These are phyloP conservation scores for Ciona savignyi DNA, from an alignment of 23 tunicate genomes.

Conservation along the genomic window DNA sequence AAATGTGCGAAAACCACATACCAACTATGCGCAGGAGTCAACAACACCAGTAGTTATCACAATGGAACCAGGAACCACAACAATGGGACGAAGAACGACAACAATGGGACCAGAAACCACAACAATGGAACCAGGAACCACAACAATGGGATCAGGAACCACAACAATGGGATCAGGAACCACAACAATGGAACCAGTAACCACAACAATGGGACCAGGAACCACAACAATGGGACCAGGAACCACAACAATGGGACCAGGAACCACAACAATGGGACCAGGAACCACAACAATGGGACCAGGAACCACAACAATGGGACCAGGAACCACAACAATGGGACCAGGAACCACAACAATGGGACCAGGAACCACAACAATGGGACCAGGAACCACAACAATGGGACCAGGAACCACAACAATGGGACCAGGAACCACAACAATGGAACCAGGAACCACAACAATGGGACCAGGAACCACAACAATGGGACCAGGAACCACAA, in stretches of 20 bases:
- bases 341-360: constrained; percentile 13
- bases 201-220: constrained; percentile 23
- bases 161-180: constrained; percentile 15
- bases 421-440: not conserved
- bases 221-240: constrained; percentile 6
- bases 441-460: constrained; percentile 20
- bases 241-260: constrained; percentile 9
- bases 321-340: constrained; percentile 8
- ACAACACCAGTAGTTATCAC: constrained; percentile 16
- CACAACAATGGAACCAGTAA: constrained; percentile 8
- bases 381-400: not conserved
- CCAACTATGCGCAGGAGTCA: too few relatives aligned
- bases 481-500: constrained; percentile 4
- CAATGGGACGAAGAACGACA: constrained; percentile 5
- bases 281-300: not conserved
- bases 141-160: constrained; percentile 23
- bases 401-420: constrained; percentile 10
- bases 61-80: constrained; percentile 8
- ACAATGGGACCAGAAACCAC: constrained; percentile 6
- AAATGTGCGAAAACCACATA: too few relatives aligned
- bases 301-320: constrained; percentile 9
- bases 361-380: constrained; percentile 17
- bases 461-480: constrained; percentile 10
- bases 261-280: constrained; percentile 13
- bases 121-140: not conserved